Base-by-base conservation (phyloP, 2,888 invertebrate species). In the Cheilosia variabilis region DNA sequence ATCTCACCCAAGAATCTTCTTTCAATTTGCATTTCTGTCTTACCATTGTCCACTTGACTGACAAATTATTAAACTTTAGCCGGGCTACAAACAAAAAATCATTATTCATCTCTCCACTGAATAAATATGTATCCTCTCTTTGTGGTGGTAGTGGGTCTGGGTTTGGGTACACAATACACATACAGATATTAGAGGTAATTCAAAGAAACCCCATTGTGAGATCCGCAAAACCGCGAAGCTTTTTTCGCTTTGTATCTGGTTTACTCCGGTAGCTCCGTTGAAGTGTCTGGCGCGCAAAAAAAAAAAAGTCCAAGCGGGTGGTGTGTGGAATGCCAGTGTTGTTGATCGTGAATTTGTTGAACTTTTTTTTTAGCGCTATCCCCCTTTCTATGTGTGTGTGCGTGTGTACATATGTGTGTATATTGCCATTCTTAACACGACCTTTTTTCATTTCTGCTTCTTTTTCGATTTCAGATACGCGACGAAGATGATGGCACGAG, bases 381-480 rank as follows among this genome's bases (percentile, higher is more conserved):
- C 27, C 22, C 24, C 22, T 55, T 27, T 27, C 27, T 27, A 7
- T 1, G 5, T 50, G 27, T 1, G 5, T 50, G 19, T 22, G 10
- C 65, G 65, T 50, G 5, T 83, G 17, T 53, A 24, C 60, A 13
- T 68, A 27, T 10, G 52, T 57, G 60, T 72, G 22, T 69, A 37
- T 62, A n/a, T 63, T 72, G 65, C 60, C 71, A 80, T 86, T 86
- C 86, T 86, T 80, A 84, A 71, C 75, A 72, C 76, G 53, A 72
- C 77, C 68, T 63, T 77, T 86, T 86, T 81, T 66, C 69, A 77
- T 80, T 77, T 62, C 62, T 57, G 66, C 76, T 86, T 86, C 86
- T 77, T 81, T 71, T 77, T 81, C 58, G 72, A 58, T 86, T 86
- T 86, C 86, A 86, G 86, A 86, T 86, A 86, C 86, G 81, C 86